Percentiles rank a stretch among this genome's conserved stretches.
phyloP scores from a whole-genome alignment of 2,797 vertebrate species.

The Brachyalestes nurse region DNA sequence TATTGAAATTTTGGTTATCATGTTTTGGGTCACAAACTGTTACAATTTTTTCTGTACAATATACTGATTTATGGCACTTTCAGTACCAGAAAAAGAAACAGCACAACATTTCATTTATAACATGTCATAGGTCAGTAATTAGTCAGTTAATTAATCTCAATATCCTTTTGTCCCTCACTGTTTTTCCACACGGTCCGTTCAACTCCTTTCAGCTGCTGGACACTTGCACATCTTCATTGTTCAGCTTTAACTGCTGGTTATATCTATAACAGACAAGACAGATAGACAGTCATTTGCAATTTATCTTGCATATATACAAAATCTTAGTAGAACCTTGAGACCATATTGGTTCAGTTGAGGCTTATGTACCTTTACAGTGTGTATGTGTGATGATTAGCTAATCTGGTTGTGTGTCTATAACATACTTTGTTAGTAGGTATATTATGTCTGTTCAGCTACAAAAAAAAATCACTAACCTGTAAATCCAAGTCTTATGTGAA shows the following conservation, averaged over 20 bases:
- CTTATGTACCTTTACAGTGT: too few species aligned
- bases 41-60: not conserved
- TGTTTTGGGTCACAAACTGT: not conserved
- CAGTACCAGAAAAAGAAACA: not conserved
- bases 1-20: not conserved
- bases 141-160: not conserved
- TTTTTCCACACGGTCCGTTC: too few species aligned
- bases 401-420: too few species aligned
- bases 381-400: too few species aligned
- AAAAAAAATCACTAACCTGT: too few species aligned
- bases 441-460: too few species aligned
- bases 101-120: not conserved
- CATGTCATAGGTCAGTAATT: not conserved
- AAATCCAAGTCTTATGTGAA: too few species aligned
- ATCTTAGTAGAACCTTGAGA: too few species aligned
- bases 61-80: not conserved
- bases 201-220: conserved; percentile 16
- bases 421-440: too few species aligned
- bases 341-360: too few species aligned
- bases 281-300: not conserved
- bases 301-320: too few species aligned
- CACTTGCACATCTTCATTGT: conserved; percentile 29
- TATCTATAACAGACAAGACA: conserved; percentile 49
- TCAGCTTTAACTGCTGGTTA: conserved; percentile 50
- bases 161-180: not conserved